Conservation (phyloP, 1,140 invertebrate genomes). For the Conopomorpha cramerella region DNA sequence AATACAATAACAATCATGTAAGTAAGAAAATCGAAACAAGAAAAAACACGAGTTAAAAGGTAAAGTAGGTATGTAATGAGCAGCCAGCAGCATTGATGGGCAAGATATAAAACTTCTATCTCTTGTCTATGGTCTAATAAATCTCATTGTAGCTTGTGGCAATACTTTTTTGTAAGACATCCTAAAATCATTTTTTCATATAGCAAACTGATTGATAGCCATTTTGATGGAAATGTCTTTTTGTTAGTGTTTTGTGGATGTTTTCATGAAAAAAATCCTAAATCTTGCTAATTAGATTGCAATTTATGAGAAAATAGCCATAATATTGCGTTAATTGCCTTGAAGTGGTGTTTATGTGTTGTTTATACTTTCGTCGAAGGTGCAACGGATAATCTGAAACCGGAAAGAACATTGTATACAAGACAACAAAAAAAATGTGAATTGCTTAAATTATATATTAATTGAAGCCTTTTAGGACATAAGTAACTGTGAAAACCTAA, state of each 20-base stretch:
- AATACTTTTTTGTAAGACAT: too few relatives aligned
- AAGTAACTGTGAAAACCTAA: slow-evolving; percentile 8
- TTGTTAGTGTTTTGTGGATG: slow-evolving; percentile 61
- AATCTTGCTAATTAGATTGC: slow-evolving; percentile 25
- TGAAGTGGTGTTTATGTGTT: slow-evolving; percentile 36
- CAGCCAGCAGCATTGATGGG: too few relatives aligned
- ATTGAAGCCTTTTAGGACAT: slow-evolving; percentile 13
- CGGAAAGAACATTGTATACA: too few relatives aligned
- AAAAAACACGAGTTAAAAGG: neutral
- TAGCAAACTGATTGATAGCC: slow-evolving; percentile 56
- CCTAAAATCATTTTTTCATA: slow-evolving; percentile 40
- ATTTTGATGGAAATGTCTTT: slow-evolving; percentile 60
- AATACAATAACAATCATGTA: too few relatives aligned
- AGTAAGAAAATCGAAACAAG: too few relatives aligned
- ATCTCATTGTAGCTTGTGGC: too few relatives aligned
- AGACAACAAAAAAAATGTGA: slow-evolving; percentile 2
- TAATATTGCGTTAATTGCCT: slow-evolving; percentile 33
- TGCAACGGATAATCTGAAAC: too few relatives aligned
- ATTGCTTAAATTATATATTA: slow-evolving; percentile 17
- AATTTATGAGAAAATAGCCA: slow-evolving; percentile 6
- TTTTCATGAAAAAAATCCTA: slow-evolving; percentile 45
- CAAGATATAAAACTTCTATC: too few relatives aligned
- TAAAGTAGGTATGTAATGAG: too few relatives aligned
- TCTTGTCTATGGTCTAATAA: too few relatives aligned
- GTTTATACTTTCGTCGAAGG: slow-evolving; percentile 25